Evolutionary conservation across 2,797 vertebrate genomes (phyloP).

Genomic region (Nyctalus aviator): DNA sequence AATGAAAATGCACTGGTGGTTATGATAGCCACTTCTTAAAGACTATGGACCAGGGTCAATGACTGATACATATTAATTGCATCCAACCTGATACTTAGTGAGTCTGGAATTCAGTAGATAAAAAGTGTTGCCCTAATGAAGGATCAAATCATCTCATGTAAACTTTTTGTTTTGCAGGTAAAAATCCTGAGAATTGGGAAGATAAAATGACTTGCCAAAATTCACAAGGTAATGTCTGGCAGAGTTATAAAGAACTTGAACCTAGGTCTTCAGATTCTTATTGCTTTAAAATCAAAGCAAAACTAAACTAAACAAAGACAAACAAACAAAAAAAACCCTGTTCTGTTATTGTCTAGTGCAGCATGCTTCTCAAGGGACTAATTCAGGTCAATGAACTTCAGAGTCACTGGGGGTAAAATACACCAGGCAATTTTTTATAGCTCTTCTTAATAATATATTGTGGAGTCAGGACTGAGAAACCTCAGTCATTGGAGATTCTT

Average conservation of each 20-base stretch:
- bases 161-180: conserved; percentile 23
- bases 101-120: background rate
- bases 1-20: background rate
- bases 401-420: background rate
- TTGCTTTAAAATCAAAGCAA: background rate
- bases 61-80: background rate
- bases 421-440: background rate
- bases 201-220: background rate
- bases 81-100: background rate
- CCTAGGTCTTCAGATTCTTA: background rate
- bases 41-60: background rate
- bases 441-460: background rate
- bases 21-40: conserved; percentile 19
- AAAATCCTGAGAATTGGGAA: conserved; percentile 3
- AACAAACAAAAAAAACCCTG: background rate
- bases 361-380: background rate
- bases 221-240: conserved; percentile 32
- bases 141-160: conserved; percentile 17
- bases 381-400: background rate
- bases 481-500: background rate
- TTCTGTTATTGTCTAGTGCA: background rate
- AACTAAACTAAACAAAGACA: background rate
- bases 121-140: conserved; percentile 4
- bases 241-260: background rate
- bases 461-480: background rate